Conservation (phyloP, 1,140 invertebrate genomes). For the Aleiodes sp. region DNA sequence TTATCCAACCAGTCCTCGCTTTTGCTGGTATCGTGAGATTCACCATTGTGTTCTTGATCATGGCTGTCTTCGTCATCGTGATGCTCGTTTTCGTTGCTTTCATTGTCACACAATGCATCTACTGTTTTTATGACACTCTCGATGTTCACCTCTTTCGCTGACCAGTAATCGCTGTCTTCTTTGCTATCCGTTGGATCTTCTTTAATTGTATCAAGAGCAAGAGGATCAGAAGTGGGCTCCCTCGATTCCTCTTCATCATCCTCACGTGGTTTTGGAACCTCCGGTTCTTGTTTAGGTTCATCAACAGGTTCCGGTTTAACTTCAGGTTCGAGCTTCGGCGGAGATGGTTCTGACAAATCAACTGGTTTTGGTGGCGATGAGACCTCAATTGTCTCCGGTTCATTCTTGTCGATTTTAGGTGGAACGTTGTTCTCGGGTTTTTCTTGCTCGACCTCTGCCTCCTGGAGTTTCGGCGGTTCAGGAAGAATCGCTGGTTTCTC, state of each 20-base stretch:
- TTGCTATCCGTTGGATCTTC: slow-evolving; percentile 68
- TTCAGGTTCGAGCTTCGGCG: slow-evolving; percentile 26
- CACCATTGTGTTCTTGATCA: slow-evolving; percentile 40
- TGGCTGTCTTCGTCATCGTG: slow-evolving; percentile 49
- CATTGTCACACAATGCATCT: slow-evolving; percentile 69
- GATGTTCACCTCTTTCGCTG: slow-evolving; percentile 79
- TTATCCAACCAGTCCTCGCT: slow-evolving; percentile 58
- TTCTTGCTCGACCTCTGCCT: slow-evolving; percentile 21
- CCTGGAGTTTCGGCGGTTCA: slow-evolving; percentile 29
- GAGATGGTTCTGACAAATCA: slow-evolving; percentile 43
- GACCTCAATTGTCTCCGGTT: slow-evolving; percentile 43
- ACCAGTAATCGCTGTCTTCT: slow-evolving; percentile 80
- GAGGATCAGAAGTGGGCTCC: slow-evolving; percentile 46
- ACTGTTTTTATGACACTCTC: slow-evolving; percentile 83
- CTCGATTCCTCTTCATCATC: slow-evolving; percentile 21
- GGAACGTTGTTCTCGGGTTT: not conserved
- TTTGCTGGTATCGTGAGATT: slow-evolving; percentile 47
- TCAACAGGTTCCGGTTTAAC: not conserved
- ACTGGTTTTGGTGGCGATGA: slow-evolving; percentile 40
- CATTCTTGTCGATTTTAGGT: slow-evolving; percentile 34
- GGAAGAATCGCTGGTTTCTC: too few species aligned
- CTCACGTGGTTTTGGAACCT: not conserved
- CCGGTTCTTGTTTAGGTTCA: not conserved
- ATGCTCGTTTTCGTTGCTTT: slow-evolving; percentile 50
- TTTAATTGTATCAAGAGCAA: slow-evolving; percentile 51